Percentiles rank a stretch among this genome's conserved stretches.
Evolutionary conservation across 2,113 vertebrate species (phyloP).

Genomic region (Xiphophorus hellerii): DNA sequence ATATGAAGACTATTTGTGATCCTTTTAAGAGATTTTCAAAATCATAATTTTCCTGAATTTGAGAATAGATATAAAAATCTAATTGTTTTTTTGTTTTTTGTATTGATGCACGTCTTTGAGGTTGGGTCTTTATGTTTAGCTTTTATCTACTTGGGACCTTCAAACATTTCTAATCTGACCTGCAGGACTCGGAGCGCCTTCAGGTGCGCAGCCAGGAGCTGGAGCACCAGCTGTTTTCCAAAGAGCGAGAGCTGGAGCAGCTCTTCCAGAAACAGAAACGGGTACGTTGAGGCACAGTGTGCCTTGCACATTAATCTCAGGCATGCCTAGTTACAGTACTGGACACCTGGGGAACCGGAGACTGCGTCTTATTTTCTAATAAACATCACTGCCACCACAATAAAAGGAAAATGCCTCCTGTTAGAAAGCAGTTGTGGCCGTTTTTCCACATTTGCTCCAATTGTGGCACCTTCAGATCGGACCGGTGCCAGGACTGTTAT

Average conservation of each 20-base stretch:
- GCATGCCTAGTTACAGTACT: no score
- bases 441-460: no score
- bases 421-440: no score
- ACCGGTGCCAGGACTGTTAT: no score
- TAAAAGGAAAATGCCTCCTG: no score
- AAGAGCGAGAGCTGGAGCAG: slow-evolving; percentile 89
- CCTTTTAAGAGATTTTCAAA: no score
- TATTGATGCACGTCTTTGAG: background rate
- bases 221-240: slow-evolving; percentile 82
- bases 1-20: no score
- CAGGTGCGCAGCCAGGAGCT: slow-evolving; percentile 85
- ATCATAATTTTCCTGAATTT: background rate
- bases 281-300: slow-evolving; percentile 68
- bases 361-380: no score
- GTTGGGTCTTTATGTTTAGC: background rate
- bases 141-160: background rate
- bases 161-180: background rate
- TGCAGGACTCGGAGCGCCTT: slow-evolving; percentile 86
- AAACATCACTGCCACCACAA: no score
- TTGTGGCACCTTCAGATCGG: no score
- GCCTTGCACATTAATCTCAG: background rate
- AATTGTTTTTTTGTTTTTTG: background rate
- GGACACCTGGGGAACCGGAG: no score
- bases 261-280: slow-evolving; percentile 85
- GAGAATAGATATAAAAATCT: no score